Percentiles rank a stretch among this genome's conserved stretches.
Evolutionary conservation across 2,888 invertebrate species (phyloP).

Genomic region (Ormyrus thymus): DNA sequence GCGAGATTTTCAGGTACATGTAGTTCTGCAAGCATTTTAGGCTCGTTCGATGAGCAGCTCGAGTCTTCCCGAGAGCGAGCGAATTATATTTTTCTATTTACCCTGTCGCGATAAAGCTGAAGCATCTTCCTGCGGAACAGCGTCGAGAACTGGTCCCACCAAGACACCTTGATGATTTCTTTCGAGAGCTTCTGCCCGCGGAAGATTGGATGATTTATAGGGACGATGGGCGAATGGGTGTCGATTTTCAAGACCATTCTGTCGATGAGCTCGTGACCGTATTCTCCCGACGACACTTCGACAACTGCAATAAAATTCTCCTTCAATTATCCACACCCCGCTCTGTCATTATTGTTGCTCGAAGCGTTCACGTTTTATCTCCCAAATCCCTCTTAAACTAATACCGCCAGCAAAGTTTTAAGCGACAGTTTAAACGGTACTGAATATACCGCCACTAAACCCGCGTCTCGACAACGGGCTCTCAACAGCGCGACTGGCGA

Average conservation of each 20-base stretch:
- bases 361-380: not conserved
- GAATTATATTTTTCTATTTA: constrained; percentile 63
- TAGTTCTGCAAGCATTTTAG: constrained; percentile 78
- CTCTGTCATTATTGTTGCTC: not conserved
- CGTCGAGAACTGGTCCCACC: constrained; percentile 82
- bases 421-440: not conserved
- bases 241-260: constrained; percentile 82
- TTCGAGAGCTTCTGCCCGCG: constrained; percentile 74
- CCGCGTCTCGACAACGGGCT: too few relatives aligned
- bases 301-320: constrained; percentile 78
- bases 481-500: too few relatives aligned
- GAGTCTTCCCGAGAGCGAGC: not conserved
- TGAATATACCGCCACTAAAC: too few relatives aligned
- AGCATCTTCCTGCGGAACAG: constrained; percentile 83
- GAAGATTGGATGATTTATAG: constrained; percentile 53
- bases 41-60: not conserved
- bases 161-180: constrained; percentile 78
- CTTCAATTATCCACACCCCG: not conserved
- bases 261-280: constrained; percentile 81
- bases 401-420: constrained; percentile 44
- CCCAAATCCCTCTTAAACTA: not conserved
- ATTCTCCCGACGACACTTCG: constrained; percentile 88
- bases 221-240: constrained; percentile 68
- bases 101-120: constrained; percentile 86
- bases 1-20: constrained; percentile 81